A percentile compares a stretch with the other conserved stretches of the same genome.
These are phyloP conservation scores for Dicyrtomina minuta DNA, from an alignment of 2,888 invertebrate genomes.

Conservation along the genomic window DNA sequence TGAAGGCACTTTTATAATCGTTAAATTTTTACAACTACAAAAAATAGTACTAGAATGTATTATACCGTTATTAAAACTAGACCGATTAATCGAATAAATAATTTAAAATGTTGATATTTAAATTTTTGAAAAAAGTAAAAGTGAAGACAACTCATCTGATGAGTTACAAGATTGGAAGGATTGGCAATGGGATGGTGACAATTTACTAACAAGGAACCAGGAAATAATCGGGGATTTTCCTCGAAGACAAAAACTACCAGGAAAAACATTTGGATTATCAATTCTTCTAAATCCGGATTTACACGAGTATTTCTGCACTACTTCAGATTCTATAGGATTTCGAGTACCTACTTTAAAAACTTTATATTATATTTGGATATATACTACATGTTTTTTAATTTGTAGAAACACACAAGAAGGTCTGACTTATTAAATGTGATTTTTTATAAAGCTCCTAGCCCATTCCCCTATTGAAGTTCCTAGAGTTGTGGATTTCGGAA, in stretches of 20 bases:
- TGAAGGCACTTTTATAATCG: too few species aligned
- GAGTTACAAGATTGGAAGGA: conserved; percentile 16
- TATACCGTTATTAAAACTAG: too few species aligned
- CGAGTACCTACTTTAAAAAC: too few species aligned
- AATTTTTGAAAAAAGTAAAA: neutral
- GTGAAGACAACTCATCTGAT: neutral
- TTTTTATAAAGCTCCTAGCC: conserved; percentile 14
- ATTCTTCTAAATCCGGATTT: conserved; percentile 45
- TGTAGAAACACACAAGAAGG: too few species aligned
- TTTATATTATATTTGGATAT: too few species aligned
- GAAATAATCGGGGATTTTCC: conserved; percentile 24
- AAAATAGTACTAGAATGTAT: too few species aligned
- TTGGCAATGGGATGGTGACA: conserved; percentile 24
- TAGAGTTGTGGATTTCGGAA: conserved; percentile 26
- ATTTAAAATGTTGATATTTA: too few species aligned
- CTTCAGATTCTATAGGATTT: conserved; percentile 44
- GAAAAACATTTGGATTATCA: conserved; percentile 41
- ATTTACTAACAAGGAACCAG: too few species aligned
- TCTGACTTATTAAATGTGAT: too few species aligned
- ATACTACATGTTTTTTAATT: too few species aligned
- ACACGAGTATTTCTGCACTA: conserved; percentile 46
- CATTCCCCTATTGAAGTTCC: conserved; percentile 26
- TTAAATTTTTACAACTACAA: too few species aligned
- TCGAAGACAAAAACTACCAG: conserved; percentile 36
- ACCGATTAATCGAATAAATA: too few species aligned